phyloP scores from a whole-genome alignment of 2,797 vertebrate species.

The Ambastaia sidthimunki region DNA sequence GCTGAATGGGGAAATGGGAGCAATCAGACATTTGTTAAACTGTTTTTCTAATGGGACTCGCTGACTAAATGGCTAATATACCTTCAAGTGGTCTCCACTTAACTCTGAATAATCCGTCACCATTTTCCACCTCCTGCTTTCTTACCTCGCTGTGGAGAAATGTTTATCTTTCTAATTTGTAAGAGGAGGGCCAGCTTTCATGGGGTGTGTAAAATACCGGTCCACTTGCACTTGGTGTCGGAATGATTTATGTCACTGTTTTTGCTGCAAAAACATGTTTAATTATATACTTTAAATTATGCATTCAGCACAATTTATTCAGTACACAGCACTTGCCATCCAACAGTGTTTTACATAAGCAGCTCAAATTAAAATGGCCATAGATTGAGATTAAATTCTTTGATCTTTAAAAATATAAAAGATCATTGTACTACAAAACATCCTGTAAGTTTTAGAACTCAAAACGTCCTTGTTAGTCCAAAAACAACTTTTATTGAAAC shows the following conservation, averaged over 20 bases:
- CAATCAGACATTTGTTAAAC: conserved; percentile 56
- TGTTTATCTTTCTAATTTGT: conserved; percentile 10
- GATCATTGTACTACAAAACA: no score
- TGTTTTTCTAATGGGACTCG: conserved; percentile 40
- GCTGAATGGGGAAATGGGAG: conserved; percentile 53
- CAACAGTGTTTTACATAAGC: no score
- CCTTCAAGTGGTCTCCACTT: conserved; percentile 23
- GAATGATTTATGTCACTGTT: not conserved
- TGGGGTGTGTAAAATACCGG: conserved; percentile 16
- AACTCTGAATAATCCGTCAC: conserved; percentile 4
- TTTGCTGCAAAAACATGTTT: not conserved
- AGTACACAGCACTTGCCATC: no score
- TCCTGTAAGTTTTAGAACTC: no score
- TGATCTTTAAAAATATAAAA: no score
- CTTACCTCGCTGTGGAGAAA: conserved; percentile 7
- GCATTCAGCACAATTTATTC: no score
- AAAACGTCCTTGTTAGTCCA: no score
- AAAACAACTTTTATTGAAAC: no score
- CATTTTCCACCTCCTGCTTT: conserved; percentile 29
- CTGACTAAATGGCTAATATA: conserved; percentile 33
- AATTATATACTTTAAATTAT: no score
- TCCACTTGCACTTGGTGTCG: not conserved
- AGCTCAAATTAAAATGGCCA: no score
- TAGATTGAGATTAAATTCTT: no score
- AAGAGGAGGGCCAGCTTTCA: not conserved